Conservation (phyloP, 1,140 invertebrate genomes). For the Venturia canescens region DNA sequence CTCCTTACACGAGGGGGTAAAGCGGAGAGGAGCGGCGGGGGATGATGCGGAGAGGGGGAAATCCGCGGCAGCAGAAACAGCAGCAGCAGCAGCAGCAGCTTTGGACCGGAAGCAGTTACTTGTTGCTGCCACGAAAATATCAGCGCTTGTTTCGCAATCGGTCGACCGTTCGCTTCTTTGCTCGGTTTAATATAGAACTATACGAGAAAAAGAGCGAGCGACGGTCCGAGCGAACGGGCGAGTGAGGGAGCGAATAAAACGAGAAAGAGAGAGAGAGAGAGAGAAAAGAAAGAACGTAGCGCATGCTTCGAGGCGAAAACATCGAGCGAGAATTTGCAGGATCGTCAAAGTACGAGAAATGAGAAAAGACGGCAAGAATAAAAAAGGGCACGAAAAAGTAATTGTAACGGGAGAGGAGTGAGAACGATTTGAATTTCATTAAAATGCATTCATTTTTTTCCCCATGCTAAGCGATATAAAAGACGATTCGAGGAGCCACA, state of each 20-base stretch:
- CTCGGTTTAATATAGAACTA: slow-evolving; percentile 71
- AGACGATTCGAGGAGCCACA: neutral
- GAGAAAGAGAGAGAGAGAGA: neutral
- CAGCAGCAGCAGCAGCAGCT: slow-evolving; percentile 36
- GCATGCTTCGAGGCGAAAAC: slow-evolving; percentile 65
- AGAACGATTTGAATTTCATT: too few species aligned
- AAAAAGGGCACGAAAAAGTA: slow-evolving; percentile 28
- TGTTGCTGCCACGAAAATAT: slow-evolving; percentile 73
- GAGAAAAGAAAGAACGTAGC: slow-evolving; percentile 42
- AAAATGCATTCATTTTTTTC: too few species aligned
- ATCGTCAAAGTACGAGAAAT: neutral
- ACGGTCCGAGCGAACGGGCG: neutral
- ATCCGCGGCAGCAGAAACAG: neutral
- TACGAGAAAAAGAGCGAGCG: neutral
- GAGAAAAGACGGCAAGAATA: neutral
- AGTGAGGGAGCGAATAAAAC: slow-evolving; percentile 1
- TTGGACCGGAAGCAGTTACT: slow-evolving; percentile 73
- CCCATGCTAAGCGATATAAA: too few species aligned
- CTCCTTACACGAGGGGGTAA: neutral
- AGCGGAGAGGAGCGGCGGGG: slow-evolving; percentile 1
- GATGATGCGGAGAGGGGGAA: slow-evolving; percentile 13
- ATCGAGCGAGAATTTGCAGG: slow-evolving; percentile 51
- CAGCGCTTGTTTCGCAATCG: slow-evolving; percentile 71
- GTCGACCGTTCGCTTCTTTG: slow-evolving; percentile 65
- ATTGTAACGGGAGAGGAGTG: too few species aligned